Conservation (phyloP, 92 coral and sea anemone genomes). For the Siderastrea siderea region DNA sequence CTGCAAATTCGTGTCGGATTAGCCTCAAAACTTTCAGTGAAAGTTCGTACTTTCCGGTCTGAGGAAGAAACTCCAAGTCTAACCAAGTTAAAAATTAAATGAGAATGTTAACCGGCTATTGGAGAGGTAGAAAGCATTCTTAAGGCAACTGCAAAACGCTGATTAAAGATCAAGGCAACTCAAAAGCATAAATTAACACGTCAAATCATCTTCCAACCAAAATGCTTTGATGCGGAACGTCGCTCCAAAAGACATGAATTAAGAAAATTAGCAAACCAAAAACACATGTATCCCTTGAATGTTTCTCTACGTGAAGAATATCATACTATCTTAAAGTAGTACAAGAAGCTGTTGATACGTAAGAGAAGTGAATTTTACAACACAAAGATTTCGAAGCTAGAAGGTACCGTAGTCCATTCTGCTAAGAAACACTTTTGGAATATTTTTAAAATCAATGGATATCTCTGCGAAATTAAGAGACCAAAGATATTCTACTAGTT, state of each 20-base stretch:
- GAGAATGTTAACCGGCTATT: neutral
- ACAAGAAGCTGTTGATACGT: neutral
- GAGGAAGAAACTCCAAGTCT: no score
- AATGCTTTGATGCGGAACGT: neutral
- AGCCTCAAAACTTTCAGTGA: no score
- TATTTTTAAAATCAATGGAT: no score
- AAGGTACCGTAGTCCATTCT: neutral
- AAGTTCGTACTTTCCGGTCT: no score
- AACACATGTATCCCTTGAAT: neutral
- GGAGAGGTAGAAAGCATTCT: neutral
- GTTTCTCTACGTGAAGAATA: neutral
- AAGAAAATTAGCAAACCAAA: neutral
- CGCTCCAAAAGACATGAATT: neutral
- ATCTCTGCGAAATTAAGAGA: no score
- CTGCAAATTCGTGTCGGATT: no score
- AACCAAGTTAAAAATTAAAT: no score
- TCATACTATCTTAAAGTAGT: neutral
- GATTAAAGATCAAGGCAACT: neutral
- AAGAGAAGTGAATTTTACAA: neutral
- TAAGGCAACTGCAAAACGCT: neutral
- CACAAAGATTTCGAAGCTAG: neutral
- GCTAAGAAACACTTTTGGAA: no score
- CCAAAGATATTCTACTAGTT: no score
- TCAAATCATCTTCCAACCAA: neutral
- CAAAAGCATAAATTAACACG: neutral